These are phyloP conservation scores for Tonatia bakeri DNA, from an alignment of 2,113 vertebrate genomes.

Conservation along the genomic window DNA sequence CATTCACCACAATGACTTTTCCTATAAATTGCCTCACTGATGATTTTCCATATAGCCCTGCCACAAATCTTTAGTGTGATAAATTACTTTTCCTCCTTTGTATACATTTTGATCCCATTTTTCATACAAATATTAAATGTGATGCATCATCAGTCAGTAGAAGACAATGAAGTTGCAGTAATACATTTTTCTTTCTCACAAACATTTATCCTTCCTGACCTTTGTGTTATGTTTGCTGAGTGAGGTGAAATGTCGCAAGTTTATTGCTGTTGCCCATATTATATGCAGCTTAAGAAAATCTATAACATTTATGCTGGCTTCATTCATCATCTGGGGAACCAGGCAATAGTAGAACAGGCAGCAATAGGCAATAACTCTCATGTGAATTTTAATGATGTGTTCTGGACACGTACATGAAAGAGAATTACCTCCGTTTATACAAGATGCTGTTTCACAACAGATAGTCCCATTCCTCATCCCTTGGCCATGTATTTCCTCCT, in stretches of 20 bases:
- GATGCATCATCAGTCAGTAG: neutral
- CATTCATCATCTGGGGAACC: constrained; percentile 44
- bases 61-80: constrained; percentile 1
- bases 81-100: constrained; percentile 15
- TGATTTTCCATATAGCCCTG: neutral
- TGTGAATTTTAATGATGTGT: constrained; percentile 48
- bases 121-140: constrained; percentile 34
- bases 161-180: constrained; percentile 27
- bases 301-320: constrained; percentile 49
- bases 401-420: neutral
- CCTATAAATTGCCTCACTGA: constrained; percentile 8
- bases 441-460: neutral
- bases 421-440: constrained; percentile 21
- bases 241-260: constrained; percentile 33
- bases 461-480: neutral
- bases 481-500: neutral
- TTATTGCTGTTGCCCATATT: constrained; percentile 34
- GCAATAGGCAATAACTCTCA: constrained; percentile 39
- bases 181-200: constrained; percentile 42
- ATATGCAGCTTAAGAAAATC: constrained; percentile 47
- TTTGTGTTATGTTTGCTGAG: constrained; percentile 28
- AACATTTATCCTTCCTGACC: constrained; percentile 54
- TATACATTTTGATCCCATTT: constrained; percentile 43
- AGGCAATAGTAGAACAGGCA: neutral
- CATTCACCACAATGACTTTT: neutral